These are phyloP conservation scores for Rhingia rostrata DNA, from an alignment of 2,888 invertebrate genomes.

Conservation along the genomic window DNA sequence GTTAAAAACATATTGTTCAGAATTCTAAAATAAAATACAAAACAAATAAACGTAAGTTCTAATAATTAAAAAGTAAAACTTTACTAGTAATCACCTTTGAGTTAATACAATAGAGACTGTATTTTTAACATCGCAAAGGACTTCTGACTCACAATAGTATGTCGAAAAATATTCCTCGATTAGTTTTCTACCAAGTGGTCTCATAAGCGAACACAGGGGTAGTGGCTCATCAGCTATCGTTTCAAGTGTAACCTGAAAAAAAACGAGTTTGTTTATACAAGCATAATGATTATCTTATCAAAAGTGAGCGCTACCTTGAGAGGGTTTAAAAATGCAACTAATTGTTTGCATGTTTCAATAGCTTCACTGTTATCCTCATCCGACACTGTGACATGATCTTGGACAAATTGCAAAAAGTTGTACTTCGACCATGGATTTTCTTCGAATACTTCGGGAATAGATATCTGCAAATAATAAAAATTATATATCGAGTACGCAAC, in stretches of 20 bases:
- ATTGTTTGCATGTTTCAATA: conserved; percentile 70
- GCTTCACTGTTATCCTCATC: conserved; percentile 67
- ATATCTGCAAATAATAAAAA: conserved; percentile 45
- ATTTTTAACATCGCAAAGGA: conserved; percentile 73
- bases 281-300: not conserved
- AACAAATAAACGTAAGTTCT: not conserved
- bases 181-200: conserved; percentile 77
- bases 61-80: conserved; percentile 7
- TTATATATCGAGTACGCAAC: not conserved
- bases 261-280: not conserved
- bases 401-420: conserved; percentile 75
- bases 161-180: conserved; percentile 77
- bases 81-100: conserved; percentile 70
- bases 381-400: conserved; percentile 72
- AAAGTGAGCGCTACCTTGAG: conserved; percentile 75
- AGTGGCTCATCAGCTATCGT: conserved; percentile 77
- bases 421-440: conserved; percentile 76
- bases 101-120: conserved; percentile 75
- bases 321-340: conserved; percentile 76
- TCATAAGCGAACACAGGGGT: conserved; percentile 77
- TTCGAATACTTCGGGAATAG: conserved; percentile 67
- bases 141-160: conserved; percentile 69
- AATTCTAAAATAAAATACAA: conserved; percentile 58
- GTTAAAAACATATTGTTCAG: conserved; percentile 75
- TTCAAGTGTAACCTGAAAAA: conserved; percentile 76